Conservation (phyloP, 2,113 vertebrate genomes). For the Cyrtonyx montezumae region DNA sequence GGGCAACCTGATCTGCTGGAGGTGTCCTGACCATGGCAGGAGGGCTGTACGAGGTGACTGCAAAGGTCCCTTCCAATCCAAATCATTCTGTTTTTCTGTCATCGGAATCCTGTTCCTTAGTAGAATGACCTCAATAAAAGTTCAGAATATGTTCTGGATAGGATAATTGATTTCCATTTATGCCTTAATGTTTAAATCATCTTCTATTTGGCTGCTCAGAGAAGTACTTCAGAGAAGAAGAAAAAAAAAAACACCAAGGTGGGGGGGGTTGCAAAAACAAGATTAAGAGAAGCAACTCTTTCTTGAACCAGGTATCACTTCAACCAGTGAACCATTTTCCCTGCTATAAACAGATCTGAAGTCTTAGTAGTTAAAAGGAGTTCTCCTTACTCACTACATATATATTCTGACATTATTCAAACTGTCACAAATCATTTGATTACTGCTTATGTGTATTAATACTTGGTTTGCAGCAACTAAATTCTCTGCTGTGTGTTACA, state of each 20-base stretch:
- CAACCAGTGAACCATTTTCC: background rate
- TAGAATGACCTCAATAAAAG: background rate
- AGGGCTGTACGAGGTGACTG: background rate
- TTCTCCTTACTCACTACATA: background rate
- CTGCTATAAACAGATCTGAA: background rate
- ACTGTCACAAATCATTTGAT: background rate
- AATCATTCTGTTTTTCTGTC: background rate
- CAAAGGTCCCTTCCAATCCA: too few relatives aligned
- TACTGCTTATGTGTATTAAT: background rate
- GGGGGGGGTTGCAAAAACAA: background rate
- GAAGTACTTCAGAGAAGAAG: background rate
- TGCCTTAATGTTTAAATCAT: background rate
- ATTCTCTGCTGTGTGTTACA: background rate
- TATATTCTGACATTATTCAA: background rate
- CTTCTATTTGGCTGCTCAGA: background rate
- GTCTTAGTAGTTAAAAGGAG: slow-evolving; percentile 3
- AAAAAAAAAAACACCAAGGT: background rate
- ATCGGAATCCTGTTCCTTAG: background rate
- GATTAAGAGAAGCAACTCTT: background rate
- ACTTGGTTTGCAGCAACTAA: background rate
- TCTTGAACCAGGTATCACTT: background rate
- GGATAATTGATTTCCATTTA: background rate
- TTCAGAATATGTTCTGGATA: background rate
- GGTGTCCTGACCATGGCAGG: background rate
- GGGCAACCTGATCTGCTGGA: background rate